Conservation (phyloP, 1,140 invertebrate species). For the Panulirus ornatus region DNA sequence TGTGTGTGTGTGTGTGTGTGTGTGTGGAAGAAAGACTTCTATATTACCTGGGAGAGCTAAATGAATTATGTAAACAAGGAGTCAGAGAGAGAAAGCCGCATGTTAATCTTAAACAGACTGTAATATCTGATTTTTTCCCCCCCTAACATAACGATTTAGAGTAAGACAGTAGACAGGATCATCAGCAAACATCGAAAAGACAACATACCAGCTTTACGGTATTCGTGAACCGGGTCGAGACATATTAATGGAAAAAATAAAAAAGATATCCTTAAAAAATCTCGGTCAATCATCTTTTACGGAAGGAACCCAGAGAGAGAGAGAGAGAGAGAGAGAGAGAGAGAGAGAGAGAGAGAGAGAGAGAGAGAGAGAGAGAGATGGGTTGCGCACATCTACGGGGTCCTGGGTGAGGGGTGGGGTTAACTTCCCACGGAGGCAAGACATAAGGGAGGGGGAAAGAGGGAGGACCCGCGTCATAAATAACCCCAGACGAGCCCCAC, state of each 20-base stretch:
- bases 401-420: neutral
- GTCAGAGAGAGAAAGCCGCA: too few species aligned
- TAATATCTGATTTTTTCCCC: too few species aligned
- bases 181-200: too few species aligned
- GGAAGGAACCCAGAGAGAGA: conserved; percentile 11
- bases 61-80: neutral
- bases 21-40: neutral
- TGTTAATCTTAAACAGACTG: too few species aligned
- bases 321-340: conserved; percentile 35
- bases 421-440: neutral
- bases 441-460: neutral
- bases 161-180: too few species aligned
- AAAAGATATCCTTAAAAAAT: too few species aligned
- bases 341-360: conserved; percentile 45
- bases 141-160: too few species aligned
- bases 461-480: neutral
- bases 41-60: neutral
- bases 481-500: neutral
- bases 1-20: conserved; percentile 10
- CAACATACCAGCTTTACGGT: too few species aligned
- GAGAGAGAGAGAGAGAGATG: conserved; percentile 32
- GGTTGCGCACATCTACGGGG: neutral
- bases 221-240: too few species aligned
- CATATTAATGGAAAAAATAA: too few species aligned
- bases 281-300: too few species aligned